These are phyloP conservation scores for Boleophthalmus pectinirostris DNA, from an alignment of 2,113 vertebrate species.

Conservation along the genomic window DNA sequence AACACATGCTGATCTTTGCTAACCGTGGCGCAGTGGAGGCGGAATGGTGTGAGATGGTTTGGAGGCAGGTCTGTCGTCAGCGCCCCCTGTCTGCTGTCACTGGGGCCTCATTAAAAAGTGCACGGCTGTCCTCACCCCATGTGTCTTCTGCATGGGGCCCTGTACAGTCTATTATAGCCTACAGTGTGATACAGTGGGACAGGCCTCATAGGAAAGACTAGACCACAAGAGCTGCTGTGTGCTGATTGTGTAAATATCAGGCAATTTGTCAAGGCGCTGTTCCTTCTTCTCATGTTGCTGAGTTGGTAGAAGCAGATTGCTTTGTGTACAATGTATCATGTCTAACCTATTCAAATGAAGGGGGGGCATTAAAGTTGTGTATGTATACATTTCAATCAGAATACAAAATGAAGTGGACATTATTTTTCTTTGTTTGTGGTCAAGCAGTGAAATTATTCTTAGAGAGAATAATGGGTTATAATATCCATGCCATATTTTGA, in stretches of 20 bases:
- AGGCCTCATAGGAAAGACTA: background rate
- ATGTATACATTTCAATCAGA: no score
- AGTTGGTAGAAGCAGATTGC: background rate
- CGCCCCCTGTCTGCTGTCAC: slow-evolving; percentile 41
- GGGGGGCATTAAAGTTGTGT: no score
- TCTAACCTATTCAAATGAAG: background rate
- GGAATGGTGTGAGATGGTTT: slow-evolving; percentile 16
- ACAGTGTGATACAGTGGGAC: background rate
- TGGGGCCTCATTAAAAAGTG: slow-evolving; percentile 52
- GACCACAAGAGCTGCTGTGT: background rate
- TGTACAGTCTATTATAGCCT: background rate
- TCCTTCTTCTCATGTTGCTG: background rate
- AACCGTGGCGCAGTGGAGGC: slow-evolving; percentile 11
- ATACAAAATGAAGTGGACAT: no score
- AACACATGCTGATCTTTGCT: slow-evolving; percentile 39
- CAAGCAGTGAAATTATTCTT: no score
- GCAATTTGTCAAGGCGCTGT: background rate
- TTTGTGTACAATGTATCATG: background rate
- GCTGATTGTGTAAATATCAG: slow-evolving; percentile 5
- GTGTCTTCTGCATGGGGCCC: slow-evolving; percentile 4
- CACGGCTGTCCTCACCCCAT: slow-evolving; percentile 51
- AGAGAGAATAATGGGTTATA: no score
- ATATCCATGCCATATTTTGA: no score
- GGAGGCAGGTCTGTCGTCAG: slow-evolving; percentile 44
- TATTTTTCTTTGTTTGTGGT: no score